Evolutionary conservation across 2,113 vertebrate genomes (phyloP).

Genomic region (Mus musculus): DNA sequence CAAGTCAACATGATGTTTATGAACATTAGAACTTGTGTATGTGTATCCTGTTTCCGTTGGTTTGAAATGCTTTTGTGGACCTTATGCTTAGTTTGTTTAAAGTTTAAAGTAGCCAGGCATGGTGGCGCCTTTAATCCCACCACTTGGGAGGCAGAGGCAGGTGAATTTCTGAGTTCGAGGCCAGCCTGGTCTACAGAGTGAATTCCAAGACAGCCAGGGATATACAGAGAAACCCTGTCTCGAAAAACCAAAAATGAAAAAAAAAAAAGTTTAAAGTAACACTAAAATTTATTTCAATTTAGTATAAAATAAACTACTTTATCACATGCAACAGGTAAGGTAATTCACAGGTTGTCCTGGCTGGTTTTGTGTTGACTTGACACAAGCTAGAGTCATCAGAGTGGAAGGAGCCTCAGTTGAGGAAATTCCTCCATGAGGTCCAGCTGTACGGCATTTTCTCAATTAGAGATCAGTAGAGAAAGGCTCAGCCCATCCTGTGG

Average conservation of each 20-base stretch:
- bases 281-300: background rate
- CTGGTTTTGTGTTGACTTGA: background rate
- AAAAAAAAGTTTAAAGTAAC: background rate
- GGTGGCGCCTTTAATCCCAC: too few species aligned
- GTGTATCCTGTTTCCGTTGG: background rate
- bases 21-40: constrained; percentile 28
- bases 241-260: too few species aligned
- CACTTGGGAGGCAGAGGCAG: too few species aligned
- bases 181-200: too few species aligned
- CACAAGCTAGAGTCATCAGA: background rate
- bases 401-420: background rate
- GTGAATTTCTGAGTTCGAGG: too few species aligned
- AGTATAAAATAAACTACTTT: background rate
- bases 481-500: background rate
- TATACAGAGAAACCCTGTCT: too few species aligned
- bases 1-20: background rate
- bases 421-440: background rate
- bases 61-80: background rate
- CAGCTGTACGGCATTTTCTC: background rate
- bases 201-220: too few species aligned
- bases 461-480: background rate
- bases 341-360: background rate
- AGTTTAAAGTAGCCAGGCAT: background rate
- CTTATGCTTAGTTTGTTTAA: background rate
- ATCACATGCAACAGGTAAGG: background rate